phyloP scores from a whole-genome alignment of 1,140 invertebrate genomes.

The Eupristina koningsbergeri region DNA sequence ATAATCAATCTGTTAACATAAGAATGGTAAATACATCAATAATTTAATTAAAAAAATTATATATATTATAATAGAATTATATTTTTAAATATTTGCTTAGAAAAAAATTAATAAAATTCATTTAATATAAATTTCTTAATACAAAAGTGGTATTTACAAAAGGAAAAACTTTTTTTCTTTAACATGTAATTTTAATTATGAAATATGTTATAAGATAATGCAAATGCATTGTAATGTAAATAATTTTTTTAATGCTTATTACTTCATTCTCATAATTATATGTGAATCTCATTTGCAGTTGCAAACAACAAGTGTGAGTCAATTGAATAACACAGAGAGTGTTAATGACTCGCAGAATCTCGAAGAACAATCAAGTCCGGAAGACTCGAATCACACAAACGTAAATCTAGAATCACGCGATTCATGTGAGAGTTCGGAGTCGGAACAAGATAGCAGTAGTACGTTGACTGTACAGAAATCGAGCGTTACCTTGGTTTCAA shows the following conservation, averaged over 20 bases:
- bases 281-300: background rate
- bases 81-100: too few species aligned
- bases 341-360: constrained; percentile 43
- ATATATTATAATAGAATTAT: too few species aligned
- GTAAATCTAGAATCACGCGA: constrained; percentile 43
- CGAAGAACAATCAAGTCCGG: constrained; percentile 12
- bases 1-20: constrained; percentile 66
- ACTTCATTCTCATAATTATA: background rate
- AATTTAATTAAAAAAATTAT: background rate
- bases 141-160: too few species aligned
- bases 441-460: background rate
- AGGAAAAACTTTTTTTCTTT: too few species aligned
- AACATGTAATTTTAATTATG: too few species aligned
- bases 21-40: constrained; percentile 55
- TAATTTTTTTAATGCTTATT: background rate
- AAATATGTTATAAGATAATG: too few species aligned
- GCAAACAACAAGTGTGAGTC: constrained; percentile 25
- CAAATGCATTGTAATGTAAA: background rate
- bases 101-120: too few species aligned
- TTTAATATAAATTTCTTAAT: too few species aligned
- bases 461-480: background rate
- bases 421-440: constrained; percentile 17
- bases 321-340: background rate
- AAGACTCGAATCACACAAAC: background rate
- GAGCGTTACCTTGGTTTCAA: background rate